Evolutionary conservation across 35 echinoderm and acorn worm genomes (phyloP), one percentile per base, ranked within the genome.

Genomic region (Lytechinus pictus): DNA sequence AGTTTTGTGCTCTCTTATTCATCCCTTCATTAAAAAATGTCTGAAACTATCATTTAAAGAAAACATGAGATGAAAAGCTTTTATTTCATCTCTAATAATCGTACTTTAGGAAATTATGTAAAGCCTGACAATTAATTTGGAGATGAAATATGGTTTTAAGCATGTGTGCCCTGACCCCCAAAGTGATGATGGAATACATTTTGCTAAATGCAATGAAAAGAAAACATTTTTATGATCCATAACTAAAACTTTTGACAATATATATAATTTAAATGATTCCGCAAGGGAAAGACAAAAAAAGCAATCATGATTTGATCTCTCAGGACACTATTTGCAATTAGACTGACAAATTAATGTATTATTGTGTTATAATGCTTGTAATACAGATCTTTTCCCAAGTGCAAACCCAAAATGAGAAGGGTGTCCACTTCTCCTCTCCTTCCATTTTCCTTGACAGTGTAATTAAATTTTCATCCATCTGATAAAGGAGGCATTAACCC

Each of bases 401-500:
- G 88, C 52, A 44, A 90, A 54, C 4, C 88, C 13, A 0, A 90
- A 90, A 90, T 90, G 88, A 90, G 16, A 90, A 4, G 28, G 88
- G 88, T 90, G 88, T 90, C 28, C 28, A 90, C 28, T 12, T 54
- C 29, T 4, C 52, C 88, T 53, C 9, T 53, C 52, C 13, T 44
- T 21, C 14, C 52, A 52, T 2, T 90, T 52, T 90, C 88, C 88
- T 52, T 54, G 28, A 54, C 16, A 21, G 16, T 13, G 29, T 10
- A 90, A 90, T 90, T 90, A 28, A 90, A 90, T 90, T 90, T 90
- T 9, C 29, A 52, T 44, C 88, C 88, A 52, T 33, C 16, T 90
- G 12, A 7, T 33, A 13, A 10, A 7, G 88, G 52, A 90, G 88
- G 14, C 13, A 53, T 11, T 9, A 44, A 44, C 33, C 33, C 33